phyloP scores from a whole-genome alignment of 1,140 invertebrate genomes.

The Spodoptera litura region DNA sequence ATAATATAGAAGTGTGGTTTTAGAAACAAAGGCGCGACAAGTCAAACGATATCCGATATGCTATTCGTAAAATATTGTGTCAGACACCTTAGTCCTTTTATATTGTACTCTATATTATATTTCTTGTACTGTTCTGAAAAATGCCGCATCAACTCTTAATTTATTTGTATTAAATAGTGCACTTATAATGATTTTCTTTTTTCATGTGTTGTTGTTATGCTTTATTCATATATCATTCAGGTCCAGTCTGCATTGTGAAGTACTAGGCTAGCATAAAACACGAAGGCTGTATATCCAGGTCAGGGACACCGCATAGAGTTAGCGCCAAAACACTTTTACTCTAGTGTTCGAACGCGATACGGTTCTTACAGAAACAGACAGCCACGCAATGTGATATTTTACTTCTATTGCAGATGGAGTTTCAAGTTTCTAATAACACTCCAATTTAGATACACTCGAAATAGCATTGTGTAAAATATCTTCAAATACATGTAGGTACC shows the following conservation, averaged over 20 bases:
- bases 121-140: no score
- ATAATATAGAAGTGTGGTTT: no score
- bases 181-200: no score
- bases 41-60: no score
- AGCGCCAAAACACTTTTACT: constrained; percentile 53
- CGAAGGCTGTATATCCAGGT: constrained; percentile 47
- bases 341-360: constrained; percentile 25
- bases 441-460: constrained; percentile 2
- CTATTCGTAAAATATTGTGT: no score
- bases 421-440: constrained; percentile 31
- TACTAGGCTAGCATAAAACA: constrained; percentile 53
- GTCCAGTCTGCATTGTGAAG: constrained; percentile 22
- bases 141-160: no score
- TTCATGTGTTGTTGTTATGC: not conserved
- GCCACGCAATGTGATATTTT: constrained; percentile 33
- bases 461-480: constrained; percentile 16
- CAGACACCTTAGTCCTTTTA: no score
- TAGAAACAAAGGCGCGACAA: no score
- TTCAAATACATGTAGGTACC: not conserved
- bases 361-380: not conserved
- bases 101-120: no score
- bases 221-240: constrained; percentile 32
- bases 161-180: no score
- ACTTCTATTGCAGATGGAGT: not conserved
- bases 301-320: constrained; percentile 55